phyloP scores from a whole-genome alignment of 2,888 invertebrate species.

The Bembecia ichneumoniformis region DNA sequence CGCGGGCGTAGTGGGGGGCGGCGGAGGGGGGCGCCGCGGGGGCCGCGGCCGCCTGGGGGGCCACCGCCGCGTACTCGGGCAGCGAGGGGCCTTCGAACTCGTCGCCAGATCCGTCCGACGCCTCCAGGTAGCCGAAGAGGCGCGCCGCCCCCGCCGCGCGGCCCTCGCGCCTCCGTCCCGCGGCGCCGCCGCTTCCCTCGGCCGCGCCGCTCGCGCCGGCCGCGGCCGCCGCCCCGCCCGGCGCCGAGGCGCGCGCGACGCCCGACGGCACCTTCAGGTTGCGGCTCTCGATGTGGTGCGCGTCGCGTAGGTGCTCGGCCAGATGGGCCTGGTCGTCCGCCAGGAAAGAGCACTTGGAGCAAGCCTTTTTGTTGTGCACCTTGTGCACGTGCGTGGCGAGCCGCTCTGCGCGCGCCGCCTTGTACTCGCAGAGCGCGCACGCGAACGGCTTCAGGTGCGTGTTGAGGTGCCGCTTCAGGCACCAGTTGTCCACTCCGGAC shows the following conservation, averaged over 20 bases:
- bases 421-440: slow-evolving; percentile 92
- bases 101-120: slow-evolving; percentile 78
- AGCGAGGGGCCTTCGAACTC: slow-evolving; percentile 48
- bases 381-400: slow-evolving; percentile 91
- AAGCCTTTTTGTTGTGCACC: slow-evolving; percentile 92
- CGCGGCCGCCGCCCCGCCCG: slow-evolving; percentile 24
- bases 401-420: slow-evolving; percentile 91
- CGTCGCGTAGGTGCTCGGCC: slow-evolving; percentile 82
- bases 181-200: slow-evolving; percentile 26
- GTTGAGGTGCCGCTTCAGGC: slow-evolving; percentile 91
- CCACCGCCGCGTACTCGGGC: slow-evolving; percentile 27
- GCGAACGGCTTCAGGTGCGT: slow-evolving; percentile 94
- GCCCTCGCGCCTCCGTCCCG: slow-evolving; percentile 19
- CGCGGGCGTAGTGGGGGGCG: slow-evolving; percentile 38
- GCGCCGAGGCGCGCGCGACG: slow-evolving; percentile 41
- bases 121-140: slow-evolving; percentile 81
- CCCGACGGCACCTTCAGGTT: slow-evolving; percentile 69
- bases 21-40: slow-evolving; percentile 7
- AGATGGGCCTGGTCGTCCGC: slow-evolving; percentile 88
- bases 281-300: slow-evolving; percentile 77
- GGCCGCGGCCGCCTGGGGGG: slow-evolving; percentile 13
- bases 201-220: slow-evolving; percentile 22
- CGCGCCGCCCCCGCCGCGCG: slow-evolving; percentile 73
- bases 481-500: slow-evolving; percentile 96
- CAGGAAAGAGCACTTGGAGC: slow-evolving; percentile 89